These are phyloP conservation scores for Gyrodactylus salaris DNA, from an alignment of 1,140 invertebrate species.

Conservation along the genomic window DNA sequence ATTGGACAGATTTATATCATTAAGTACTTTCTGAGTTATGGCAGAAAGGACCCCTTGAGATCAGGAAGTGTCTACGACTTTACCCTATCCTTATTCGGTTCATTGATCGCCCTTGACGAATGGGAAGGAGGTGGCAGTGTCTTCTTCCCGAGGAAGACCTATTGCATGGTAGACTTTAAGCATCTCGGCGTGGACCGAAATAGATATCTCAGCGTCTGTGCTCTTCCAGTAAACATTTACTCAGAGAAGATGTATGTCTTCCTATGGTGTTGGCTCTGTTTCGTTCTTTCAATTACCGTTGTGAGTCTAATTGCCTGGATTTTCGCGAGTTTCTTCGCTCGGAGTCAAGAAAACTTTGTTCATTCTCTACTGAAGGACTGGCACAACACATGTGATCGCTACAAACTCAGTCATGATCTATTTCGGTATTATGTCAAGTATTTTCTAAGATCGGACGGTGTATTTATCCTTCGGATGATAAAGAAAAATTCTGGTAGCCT, in stretches of 20 bases:
- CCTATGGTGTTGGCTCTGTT: background rate
- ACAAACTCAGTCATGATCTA: background rate
- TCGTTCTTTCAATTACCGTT: background rate
- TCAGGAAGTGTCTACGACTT: background rate
- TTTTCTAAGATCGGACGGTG: background rate
- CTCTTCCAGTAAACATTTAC: background rate
- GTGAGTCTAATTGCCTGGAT: background rate
- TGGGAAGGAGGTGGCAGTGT: background rate
- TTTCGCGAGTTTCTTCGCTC: background rate
- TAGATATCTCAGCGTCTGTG: background rate
- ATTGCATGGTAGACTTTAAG: background rate
- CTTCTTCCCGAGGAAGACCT: background rate
- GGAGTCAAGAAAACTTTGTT: background rate
- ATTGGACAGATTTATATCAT: slow-evolving; percentile 13
- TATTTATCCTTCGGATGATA: background rate
- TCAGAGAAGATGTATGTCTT: slow-evolving; percentile 1
- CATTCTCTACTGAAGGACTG: background rate
- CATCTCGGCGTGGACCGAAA: background rate
- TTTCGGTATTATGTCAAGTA: background rate
- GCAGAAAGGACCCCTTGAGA: background rate
- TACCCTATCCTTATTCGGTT: background rate
- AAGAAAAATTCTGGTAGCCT: background rate
- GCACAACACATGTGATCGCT: background rate
- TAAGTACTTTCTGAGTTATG: slow-evolving; percentile 12
- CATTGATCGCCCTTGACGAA: background rate